phyloP scores from a whole-genome alignment of 2,113 vertebrate species.

The Apteryx owenii region DNA sequence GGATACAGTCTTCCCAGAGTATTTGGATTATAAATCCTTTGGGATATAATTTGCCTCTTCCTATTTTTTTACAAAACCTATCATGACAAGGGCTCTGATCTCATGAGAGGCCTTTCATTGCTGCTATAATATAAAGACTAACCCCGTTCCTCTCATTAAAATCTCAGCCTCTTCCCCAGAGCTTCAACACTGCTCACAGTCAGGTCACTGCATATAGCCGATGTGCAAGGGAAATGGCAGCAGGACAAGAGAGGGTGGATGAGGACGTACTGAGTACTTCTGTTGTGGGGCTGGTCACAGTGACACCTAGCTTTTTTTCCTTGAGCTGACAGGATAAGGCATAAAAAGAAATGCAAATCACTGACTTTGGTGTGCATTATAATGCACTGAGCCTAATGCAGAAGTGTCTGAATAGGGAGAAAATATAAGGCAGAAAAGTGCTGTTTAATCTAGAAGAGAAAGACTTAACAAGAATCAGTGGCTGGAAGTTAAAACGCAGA shows the following conservation, averaged over 20 bases:
- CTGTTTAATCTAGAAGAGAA: background rate
- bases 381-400: background rate
- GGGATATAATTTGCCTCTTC: background rate
- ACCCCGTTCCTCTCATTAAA: conserved; percentile 43
- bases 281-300: conserved; percentile 20
- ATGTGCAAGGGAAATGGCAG: conserved; percentile 32
- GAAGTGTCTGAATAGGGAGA: background rate
- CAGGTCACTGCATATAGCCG: conserved; percentile 41
- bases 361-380: background rate
- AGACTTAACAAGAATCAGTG: background rate
- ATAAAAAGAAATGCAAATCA: conserved; percentile 7
- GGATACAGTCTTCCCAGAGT: background rate
- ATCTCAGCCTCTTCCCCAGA: conserved; percentile 39
- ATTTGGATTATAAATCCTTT: background rate
- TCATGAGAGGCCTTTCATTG: conserved; percentile 24
- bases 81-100: conserved; percentile 34
- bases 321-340: background rate
- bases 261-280: conserved; percentile 26
- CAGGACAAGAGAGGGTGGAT: conserved; percentile 36
- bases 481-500: background rate
- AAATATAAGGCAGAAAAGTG: background rate
- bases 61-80: background rate
- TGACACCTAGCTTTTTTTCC: conserved; percentile 37
- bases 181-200: background rate
- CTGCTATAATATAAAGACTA: conserved; percentile 33